phyloP scores from a whole-genome alignment of 64 coral and sea anemone species.

The Montipora foliosa region DNA sequence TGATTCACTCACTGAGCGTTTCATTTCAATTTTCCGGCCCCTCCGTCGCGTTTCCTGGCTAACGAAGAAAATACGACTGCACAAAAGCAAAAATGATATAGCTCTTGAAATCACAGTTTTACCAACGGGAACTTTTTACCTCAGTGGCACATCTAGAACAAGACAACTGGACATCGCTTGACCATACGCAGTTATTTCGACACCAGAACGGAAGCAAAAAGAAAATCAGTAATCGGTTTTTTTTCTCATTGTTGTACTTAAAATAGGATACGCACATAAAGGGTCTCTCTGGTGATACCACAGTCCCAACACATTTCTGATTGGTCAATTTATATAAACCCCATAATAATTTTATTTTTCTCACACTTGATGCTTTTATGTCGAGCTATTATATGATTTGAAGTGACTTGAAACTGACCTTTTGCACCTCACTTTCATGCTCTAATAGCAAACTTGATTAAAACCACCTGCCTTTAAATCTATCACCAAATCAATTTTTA shows the following conservation, averaged over 20 bases:
- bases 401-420: neutral
- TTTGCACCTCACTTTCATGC: neutral
- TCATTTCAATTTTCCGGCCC: constrained; percentile 1
- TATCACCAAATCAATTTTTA: neutral
- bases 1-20: neutral
- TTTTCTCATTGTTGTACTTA: neutral
- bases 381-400: neutral
- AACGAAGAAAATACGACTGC: neutral
- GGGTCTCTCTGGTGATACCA: neutral
- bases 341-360: neutral
- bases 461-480: neutral
- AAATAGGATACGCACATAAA: neutral
- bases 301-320: neutral
- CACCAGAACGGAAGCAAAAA: neutral
- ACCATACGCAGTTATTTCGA: neutral
- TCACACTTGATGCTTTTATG: neutral
- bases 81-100: neutral
- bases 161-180: neutral
- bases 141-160: neutral
- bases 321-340: neutral
- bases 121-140: neutral
- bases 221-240: neutral
- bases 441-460: constrained; percentile 9
- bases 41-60: constrained; percentile 2
- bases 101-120: neutral